These are phyloP conservation scores for Pachymerium ferrugineum DNA, from an alignment of 2,888 invertebrate species.

Conservation along the genomic window DNA sequence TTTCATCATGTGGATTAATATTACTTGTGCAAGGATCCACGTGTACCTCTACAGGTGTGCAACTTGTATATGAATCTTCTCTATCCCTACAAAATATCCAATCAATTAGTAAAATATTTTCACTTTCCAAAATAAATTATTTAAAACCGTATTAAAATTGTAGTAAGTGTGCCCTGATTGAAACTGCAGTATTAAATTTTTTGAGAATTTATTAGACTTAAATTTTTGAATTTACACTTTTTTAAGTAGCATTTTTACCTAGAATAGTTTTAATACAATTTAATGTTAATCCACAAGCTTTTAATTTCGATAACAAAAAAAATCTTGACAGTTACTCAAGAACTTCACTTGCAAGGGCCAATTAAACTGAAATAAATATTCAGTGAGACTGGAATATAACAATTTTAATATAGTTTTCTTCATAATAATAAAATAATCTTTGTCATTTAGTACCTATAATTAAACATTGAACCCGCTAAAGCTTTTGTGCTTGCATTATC, in stretches of 20 bases:
- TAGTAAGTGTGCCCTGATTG: no score
- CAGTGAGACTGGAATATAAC: not conserved
- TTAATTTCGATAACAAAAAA: no score
- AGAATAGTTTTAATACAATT: no score
- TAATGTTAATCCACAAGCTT: no score
- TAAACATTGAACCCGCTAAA: constrained; percentile 68
- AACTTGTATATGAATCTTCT: constrained; percentile 34
- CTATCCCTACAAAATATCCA: constrained; percentile 17
- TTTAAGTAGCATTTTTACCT: no score
- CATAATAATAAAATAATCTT: not conserved
- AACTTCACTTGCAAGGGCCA: no score
- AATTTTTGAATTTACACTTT: no score
- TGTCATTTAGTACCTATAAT: constrained; percentile 50
- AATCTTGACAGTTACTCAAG: no score
- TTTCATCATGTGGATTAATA: constrained; percentile 25
- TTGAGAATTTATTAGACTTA: not conserved
- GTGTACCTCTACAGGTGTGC: constrained; percentile 40
- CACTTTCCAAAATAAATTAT: no score
- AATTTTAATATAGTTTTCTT: not conserved
- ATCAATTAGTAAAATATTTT: no score
- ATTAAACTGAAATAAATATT: not conserved
- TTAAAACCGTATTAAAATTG: no score
- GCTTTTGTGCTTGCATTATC: constrained; percentile 65
- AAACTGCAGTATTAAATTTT: no score
- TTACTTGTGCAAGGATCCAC: constrained; percentile 37